Evolutionary conservation across 2,113 vertebrate genomes (phyloP).

Genomic region (Calidris pugnax): DNA sequence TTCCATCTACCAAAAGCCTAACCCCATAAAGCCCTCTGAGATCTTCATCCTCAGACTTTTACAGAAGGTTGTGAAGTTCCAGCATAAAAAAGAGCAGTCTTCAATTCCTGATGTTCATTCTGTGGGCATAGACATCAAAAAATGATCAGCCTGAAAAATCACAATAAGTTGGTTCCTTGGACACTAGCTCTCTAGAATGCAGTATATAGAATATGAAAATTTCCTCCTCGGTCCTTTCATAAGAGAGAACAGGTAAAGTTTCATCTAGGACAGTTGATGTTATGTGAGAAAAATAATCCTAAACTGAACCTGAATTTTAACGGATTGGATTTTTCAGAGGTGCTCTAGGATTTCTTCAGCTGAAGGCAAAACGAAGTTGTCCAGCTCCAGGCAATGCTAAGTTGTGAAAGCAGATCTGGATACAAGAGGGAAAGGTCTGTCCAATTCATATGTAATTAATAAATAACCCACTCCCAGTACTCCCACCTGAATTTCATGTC

Average conservation of each 20-base stretch:
- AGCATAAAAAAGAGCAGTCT: background rate
- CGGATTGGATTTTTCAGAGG: background rate
- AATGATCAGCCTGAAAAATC: background rate
- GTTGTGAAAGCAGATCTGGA: background rate
- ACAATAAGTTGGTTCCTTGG: background rate
- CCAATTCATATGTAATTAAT: background rate
- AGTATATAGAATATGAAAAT: background rate
- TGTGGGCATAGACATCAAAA: background rate
- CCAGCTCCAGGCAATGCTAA: background rate
- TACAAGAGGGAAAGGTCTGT: background rate
- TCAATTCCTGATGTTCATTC: background rate
- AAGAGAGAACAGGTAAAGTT: background rate
- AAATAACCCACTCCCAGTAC: background rate
- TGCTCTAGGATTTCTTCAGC: background rate
- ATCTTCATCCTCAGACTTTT: background rate
- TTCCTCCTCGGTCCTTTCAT: background rate
- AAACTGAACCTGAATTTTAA: background rate
- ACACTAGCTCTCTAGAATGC: background rate
- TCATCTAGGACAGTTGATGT: background rate
- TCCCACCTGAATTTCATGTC: slow-evolving; percentile 15
- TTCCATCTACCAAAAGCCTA: background rate
- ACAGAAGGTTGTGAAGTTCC: background rate
- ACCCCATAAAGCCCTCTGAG: background rate
- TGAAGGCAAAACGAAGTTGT: background rate
- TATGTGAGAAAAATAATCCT: background rate